Conservation (phyloP, 1,140 invertebrate species). For the Drosophila trapezifrons region DNA sequence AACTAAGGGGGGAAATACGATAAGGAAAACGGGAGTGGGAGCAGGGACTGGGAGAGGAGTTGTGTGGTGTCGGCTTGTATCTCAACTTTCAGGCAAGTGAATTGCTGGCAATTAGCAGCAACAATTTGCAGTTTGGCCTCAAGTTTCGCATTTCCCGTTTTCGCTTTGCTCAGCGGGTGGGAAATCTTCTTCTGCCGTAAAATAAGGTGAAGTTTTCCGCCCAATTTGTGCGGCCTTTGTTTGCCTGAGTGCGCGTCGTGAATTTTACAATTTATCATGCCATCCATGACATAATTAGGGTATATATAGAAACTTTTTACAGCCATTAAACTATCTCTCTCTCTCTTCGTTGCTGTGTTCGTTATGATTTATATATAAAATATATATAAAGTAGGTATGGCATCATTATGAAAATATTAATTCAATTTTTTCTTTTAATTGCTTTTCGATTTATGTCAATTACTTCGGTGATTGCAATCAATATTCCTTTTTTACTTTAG, state of each 20-base stretch:
- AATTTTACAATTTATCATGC: constrained; percentile 48
- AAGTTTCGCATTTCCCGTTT: constrained; percentile 54
- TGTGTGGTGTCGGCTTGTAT: constrained; percentile 26
- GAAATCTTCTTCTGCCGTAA: constrained; percentile 2
- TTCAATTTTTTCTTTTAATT: constrained; percentile 35
- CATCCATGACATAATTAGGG: constrained; percentile 29
- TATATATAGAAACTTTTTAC: constrained; percentile 24
- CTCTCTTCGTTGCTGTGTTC: background rate
- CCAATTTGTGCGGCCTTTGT: constrained; percentile 56
- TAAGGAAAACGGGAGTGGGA: background rate
- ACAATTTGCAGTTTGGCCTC: constrained; percentile 78
- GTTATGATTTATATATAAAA: background rate
- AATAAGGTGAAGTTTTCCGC: constrained; percentile 47
- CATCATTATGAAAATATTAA: constrained; percentile 6
- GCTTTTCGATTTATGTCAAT: constrained; percentile 36
- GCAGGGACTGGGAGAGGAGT: too few species aligned
- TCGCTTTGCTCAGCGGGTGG: constrained; percentile 20
- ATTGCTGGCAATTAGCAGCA: constrained; percentile 77
- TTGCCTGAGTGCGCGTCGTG: background rate
- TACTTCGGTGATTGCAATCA: constrained; percentile 27
- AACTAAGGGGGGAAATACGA: background rate
- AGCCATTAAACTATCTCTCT: background rate
- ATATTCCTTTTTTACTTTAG: background rate
- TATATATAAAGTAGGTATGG: background rate
- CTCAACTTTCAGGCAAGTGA: constrained; percentile 57